Conservation (phyloP, 2,113 vertebrate genomes). For the Paradoxurus hermaphroditus region DNA sequence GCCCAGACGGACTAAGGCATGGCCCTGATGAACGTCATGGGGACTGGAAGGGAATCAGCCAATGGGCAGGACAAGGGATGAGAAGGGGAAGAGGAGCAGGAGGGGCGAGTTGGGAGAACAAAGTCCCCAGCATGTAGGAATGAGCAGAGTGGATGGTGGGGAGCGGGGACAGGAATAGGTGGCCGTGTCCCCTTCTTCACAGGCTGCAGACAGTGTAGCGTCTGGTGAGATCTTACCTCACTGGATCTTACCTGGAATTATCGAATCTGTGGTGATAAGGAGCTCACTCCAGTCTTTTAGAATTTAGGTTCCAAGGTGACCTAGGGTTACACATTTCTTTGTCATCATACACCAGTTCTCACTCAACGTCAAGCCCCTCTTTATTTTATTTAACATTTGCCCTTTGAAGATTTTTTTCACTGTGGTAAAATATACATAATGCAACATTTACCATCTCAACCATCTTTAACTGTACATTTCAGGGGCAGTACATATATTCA, state of each 20-base stretch:
- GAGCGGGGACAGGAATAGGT: background rate
- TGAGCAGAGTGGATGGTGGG: rapidly evolving
- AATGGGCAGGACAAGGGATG: background rate
- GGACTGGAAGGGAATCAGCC: background rate
- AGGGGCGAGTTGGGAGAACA: background rate
- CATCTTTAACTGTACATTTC: background rate
- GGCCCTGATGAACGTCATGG: background rate
- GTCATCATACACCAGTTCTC: background rate
- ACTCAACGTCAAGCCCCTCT: background rate
- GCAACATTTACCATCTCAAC: no score
- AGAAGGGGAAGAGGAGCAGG: rapidly evolving
- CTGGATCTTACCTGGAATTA: no score
- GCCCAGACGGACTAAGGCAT: no score
- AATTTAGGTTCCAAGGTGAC: background rate
- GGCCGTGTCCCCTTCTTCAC: no score
- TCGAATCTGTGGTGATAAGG: no score
- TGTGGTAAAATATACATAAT: background rate
- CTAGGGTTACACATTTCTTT: background rate
- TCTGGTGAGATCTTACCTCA: background rate
- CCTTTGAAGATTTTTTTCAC: background rate
- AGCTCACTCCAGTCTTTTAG: no score
- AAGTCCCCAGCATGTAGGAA: background rate
- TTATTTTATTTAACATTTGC: background rate
- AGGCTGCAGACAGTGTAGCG: background rate
- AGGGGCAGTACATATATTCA: background rate